Conservation (phyloP, 2,113 vertebrate species). For the Silurus asotus region DNA sequence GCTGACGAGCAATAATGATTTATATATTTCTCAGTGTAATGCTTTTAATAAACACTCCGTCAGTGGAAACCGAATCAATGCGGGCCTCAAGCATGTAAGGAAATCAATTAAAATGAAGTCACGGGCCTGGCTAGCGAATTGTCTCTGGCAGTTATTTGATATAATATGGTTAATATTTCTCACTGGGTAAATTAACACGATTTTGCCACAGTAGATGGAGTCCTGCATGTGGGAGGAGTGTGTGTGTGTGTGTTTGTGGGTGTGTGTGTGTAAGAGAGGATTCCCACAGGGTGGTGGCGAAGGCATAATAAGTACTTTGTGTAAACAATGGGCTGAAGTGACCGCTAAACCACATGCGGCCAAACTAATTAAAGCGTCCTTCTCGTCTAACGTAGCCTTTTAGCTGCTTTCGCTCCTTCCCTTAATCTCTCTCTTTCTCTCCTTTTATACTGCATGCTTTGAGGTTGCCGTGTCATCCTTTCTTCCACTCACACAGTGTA, state of each 20-base stretch:
- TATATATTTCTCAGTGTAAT: slow-evolving; percentile 73
- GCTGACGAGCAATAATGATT: slow-evolving; percentile 70
- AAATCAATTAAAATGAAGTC: slow-evolving; percentile 98
- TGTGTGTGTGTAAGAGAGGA: slow-evolving; percentile 29
- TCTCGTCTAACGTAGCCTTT: slow-evolving; percentile 27
- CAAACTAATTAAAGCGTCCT: slow-evolving; percentile 44
- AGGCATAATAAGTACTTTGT: slow-evolving; percentile 50
- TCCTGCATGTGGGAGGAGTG: slow-evolving; percentile 42
- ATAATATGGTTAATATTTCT: slow-evolving; percentile 90
- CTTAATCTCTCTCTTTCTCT: slow-evolving; percentile 7
- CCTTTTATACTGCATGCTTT: background rate
- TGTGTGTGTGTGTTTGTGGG: slow-evolving; percentile 23
- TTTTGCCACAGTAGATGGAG: slow-evolving; percentile 78
- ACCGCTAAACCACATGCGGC: slow-evolving; percentile 42
- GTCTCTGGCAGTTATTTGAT: slow-evolving; percentile 95
- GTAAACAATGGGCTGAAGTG: slow-evolving; percentile 55
- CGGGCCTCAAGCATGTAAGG: slow-evolving; percentile 79
- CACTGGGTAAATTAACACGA: slow-evolving; percentile 93
- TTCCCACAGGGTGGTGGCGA: slow-evolving; percentile 34
- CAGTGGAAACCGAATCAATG: slow-evolving; percentile 87
- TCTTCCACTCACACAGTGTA: background rate
- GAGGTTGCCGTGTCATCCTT: background rate
- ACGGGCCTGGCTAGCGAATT: slow-evolving; percentile 82
- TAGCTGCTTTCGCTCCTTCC: slow-evolving; percentile 17
- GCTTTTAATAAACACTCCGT: slow-evolving; percentile 91